Evolutionary conservation across 2,888 invertebrate species (phyloP), one percentile per base, ranked within the genome.

Genomic region (Cyrtodaria siliqua): DNA sequence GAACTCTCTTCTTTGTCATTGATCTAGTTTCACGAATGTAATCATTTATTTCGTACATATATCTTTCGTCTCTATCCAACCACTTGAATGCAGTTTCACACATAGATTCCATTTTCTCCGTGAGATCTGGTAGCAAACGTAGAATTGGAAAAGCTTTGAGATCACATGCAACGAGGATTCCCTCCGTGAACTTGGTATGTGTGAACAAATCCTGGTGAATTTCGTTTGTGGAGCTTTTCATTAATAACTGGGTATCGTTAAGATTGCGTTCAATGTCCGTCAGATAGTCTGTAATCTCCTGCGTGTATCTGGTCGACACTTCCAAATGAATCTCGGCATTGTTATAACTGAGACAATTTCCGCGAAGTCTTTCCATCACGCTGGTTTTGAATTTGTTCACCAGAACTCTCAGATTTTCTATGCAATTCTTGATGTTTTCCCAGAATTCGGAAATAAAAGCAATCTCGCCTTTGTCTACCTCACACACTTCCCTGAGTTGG

Each of bases 131-230:
- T 59, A 91, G 80, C 33, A 92, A 74, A 40, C 89, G 85, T 44
- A 92, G 84, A 29, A 92, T 73, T 6, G 92, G 91, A 72, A 91
- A 92, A 4, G 90, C 89, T 77, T 90, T 90, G 38, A 87, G 82
- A 78, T 92, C 91, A 82, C 91, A 91, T 1, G 81, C 74, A 18
- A 89, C 84, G 38, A 91, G 77, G 38, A 92, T 77, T 27, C 86
- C 79, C 49, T 91, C 86, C 4, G 88, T 83, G 61, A 91, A 90
- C 29, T 76, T 66, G 1, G 88, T 84, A 60, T 87, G 85, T 6
- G 87, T 82, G 61, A 89, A 89, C 53, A 91, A 83, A 38, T 91
- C 88, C 61, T 89, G 89, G 60, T 87, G 87, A 9, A 91, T 71
- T 2, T 87, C 86, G 50, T 80, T 80, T 49, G 84, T 73, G 69